A percentile compares a stretch with the other conserved stretches of the same genome.
These are phyloP conservation scores for Anoura caudifer DNA, from an alignment of 2,113 vertebrate species.

Conservation along the genomic window DNA sequence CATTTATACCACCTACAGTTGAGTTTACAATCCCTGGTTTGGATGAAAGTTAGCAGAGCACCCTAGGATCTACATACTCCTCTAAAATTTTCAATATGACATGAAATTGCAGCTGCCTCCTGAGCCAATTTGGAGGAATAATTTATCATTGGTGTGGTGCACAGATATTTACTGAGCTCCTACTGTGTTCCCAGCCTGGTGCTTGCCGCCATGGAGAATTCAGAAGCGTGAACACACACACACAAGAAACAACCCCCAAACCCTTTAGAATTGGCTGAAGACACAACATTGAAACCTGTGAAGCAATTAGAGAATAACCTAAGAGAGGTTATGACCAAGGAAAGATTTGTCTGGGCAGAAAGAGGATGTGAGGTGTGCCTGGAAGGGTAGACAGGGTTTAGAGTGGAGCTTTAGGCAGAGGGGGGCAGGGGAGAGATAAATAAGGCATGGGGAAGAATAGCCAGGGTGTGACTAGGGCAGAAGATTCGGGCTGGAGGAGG, in stretches of 20 bases:
- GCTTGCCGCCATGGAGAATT: background rate
- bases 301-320: background rate
- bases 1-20: background rate
- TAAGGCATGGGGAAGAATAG: background rate
- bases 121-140: background rate
- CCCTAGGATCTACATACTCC: background rate
- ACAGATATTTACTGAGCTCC: background rate
- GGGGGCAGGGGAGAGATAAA: background rate
- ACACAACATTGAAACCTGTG: background rate
- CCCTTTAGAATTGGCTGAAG: background rate
- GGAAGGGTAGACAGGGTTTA: background rate
- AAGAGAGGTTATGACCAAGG: background rate
- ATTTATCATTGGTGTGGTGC: background rate
- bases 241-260: background rate
- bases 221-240: background rate
- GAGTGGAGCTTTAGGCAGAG: background rate
- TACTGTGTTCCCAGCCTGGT: background rate
- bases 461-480: background rate
- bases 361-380: background rate
- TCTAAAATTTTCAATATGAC: constrained; percentile 2
- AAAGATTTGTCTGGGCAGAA: background rate
- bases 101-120: background rate
- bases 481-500: background rate
- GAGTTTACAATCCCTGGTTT: background rate
- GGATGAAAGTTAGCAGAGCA: background rate